Evolutionary conservation across 37 sponge, comb jelly and placozoan genomes (phyloP), one percentile per base, ranked within the genome.

Genomic region (Hexactinellida sp.): DNA sequence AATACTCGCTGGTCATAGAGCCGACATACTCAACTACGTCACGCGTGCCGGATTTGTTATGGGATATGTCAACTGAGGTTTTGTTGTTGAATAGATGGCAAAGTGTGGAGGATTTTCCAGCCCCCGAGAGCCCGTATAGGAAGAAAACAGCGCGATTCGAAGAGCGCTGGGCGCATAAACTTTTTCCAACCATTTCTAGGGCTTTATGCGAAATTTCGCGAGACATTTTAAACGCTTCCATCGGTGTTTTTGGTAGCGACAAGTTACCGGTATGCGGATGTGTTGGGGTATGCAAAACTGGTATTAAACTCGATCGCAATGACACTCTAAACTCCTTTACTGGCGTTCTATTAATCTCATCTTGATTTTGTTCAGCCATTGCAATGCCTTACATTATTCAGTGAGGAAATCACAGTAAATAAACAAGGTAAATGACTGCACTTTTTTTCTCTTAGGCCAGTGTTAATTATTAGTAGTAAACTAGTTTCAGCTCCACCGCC

Each of bases 61-160:
- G 28, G 30, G 76, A 63, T 23, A 63, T 23, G 1, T 10, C 19
- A 32, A 63, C 5, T 3, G 76, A 63, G 1, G 3, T 23, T 32
- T 7, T n/a, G 13, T 23, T 23, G 76, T 63, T 63, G 30, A 63
- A 63, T 25, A 63, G 76, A n/a, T 63, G 76, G 30, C 13, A 21
- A n/a, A 63, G 76, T 25, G 76, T 63, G 76, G 76, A 63, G 30
- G 76, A 32, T n/a, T 63, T 63, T n/a, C 76, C 76, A 63, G 76
- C 76, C 5, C 76, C 76, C 3, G 76, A 63, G 3, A 63, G 5
- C 3, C 76, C 76, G 76, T 63, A 63, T 10, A 63, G 76, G 34
- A 63, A 63, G 76, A 63, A 63, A 63, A 63, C 76, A 32, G 76
- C 76, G 5, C 76, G 76, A 28, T 63, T 63, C 5, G 76, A 23